Base-by-base conservation (phyloP, 2,888 invertebrate species). In the Leptinotarsa rubiginosa region DNA sequence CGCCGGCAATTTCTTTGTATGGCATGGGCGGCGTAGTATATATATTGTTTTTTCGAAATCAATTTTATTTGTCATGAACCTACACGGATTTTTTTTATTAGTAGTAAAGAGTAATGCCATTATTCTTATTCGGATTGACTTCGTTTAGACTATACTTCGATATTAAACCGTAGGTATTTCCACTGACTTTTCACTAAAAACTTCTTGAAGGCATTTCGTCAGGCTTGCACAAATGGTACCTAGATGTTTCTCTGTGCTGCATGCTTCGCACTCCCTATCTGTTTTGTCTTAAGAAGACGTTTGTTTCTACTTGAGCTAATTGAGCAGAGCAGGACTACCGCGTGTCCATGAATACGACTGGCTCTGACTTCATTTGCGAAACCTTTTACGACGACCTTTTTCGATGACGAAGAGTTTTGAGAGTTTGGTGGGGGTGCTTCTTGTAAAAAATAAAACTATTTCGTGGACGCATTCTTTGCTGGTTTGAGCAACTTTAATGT, bases 231-330 rank as follows among this genome's bases (percentile, higher is more conserved):
- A 77, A 79, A 78, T 76, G 79, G 76, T 74, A 75, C 66, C 59
- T 81, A 81, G 81, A 79, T 82, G 82, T 83, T 79, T 86, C 81
- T 86, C 81, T 86, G 85, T 86, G 85, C 86, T 86, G 86, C 86
- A 86, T 86, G 85, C 78, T 77, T 79, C 81, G 83, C 84, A 84
- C 82, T 83, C 73, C 81, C 79, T 83, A 79, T 83, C 81, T 82
- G 80, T 83, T 81, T 84, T 83, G 78, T 80, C 78, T n/a, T 77
- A 75, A 73, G 41, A 75, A 72, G 62, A 72, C 67, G 70, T 68
- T 76, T 68, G 65, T 65, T 47, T 64, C 56, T 73, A 47, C 73
- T 74, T 75, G 72, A 75, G 77, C 56, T 73, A 20, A 74, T 70
- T 75, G 71, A 75, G 75, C 75, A 83, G 84, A 82, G 84, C 84